Base-by-base conservation (phyloP, 2,113 vertebrate genomes). In the Ceyx margarethae region DNA sequence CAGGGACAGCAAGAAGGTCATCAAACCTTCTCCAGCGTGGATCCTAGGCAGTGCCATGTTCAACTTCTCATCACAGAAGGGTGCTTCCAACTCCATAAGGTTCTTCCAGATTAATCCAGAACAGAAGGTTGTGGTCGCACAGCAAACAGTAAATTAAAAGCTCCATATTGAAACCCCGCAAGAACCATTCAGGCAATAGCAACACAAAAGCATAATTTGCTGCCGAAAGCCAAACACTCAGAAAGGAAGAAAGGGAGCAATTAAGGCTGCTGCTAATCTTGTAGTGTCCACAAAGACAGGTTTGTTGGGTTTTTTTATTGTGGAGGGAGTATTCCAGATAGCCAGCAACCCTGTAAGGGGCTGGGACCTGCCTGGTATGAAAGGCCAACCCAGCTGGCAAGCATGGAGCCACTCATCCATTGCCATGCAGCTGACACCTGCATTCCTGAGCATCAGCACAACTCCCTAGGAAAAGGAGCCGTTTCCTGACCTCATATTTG, bases 371-470 rank as follows among this genome's bases (percentile, higher is more conserved):
- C 61, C 57, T 29, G 20, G 57, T 43, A 31, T 11, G 23, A 87
- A 84, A 51, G 18, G 45, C 56, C n/a, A 58, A 21, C 9, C 15
- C 68, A 35, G 26, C 40, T 1, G 1, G 40, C 51, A 20, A 64
- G 73, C 62, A 71, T 65, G 65, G 15, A 64, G 42, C 26, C 45
- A 42, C 40, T 51, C n/a, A 51, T 21, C 33, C 43, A 25, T 3
- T 5, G 3, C 33, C 57, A 26, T 2, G 3, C 0, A 0, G 50
- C 48, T 26, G 22, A 48, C 0, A 0, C 46, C 65, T 2, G 1
- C 75, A 68, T 13, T 67, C 54, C 90, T 46, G 25, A 7, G 0
- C 29, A 29, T 3, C 78, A 48, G 45, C 88, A 45, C 4, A 1
- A 42, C 50, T 81, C 54, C 79, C 48, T 7, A 10, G 23, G 69